phyloP scores from a whole-genome alignment of 1,140 invertebrate species.

The Pseudachorutes palmiensis region DNA sequence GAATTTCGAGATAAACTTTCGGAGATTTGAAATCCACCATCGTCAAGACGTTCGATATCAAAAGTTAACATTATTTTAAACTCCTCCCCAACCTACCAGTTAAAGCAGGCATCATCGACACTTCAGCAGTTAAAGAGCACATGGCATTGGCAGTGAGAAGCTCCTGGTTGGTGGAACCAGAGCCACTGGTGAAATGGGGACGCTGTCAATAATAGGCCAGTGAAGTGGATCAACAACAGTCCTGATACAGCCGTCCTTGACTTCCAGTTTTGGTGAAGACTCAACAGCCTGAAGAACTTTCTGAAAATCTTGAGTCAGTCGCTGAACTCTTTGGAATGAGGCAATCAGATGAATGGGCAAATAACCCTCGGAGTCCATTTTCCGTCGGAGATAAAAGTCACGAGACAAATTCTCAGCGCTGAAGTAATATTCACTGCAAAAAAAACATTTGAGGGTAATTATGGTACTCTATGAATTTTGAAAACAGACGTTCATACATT shows the following conservation, averaged over 20 bases:
- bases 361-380: constrained; percentile 91
- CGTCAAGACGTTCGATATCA: too few relatives aligned
- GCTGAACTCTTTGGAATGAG: constrained; percentile 86
- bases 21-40: too few relatives aligned
- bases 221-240: constrained; percentile 67
- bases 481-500: constrained; percentile 23
- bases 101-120: too few relatives aligned
- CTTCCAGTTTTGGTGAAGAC: constrained; percentile 71
- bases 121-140: too few relatives aligned
- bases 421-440: constrained; percentile 95
- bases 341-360: constrained; percentile 87
- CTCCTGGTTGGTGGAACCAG: neutral
- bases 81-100: too few relatives aligned
- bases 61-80: too few relatives aligned
- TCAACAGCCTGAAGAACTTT: constrained; percentile 72
- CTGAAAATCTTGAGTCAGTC: constrained; percentile 71
- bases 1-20: too few relatives aligned
- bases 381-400: constrained; percentile 91
- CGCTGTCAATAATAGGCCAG: constrained; percentile 68
- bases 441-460: neutral
- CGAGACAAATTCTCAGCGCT: constrained; percentile 89
- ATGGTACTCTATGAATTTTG: neutral
- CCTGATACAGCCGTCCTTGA: constrained; percentile 57
- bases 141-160: neutral
- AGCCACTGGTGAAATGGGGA: neutral